Conservation (phyloP, 2,888 invertebrate species). For the Aplocera efformata region DNA sequence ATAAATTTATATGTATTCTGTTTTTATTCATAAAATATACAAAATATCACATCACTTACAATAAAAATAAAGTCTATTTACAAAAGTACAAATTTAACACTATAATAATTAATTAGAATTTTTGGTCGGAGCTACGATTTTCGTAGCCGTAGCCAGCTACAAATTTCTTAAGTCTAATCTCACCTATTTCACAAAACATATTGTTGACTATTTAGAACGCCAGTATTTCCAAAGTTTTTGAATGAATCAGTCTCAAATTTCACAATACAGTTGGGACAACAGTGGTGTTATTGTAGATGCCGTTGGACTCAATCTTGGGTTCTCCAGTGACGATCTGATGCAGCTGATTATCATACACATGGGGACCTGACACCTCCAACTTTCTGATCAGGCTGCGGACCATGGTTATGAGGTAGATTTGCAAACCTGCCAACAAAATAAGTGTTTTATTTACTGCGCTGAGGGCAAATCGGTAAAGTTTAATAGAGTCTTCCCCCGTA, state of each 20-base stretch:
- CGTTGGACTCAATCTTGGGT: conserved; percentile 39
- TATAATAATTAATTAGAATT: no score
- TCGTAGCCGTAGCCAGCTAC: no score
- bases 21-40: conserved; percentile 7
- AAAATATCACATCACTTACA: conserved; percentile 4
- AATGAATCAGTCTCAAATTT: conserved; percentile 5
- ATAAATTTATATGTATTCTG: neutral
- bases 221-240: no score
- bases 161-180: no score
- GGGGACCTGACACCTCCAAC: conserved; percentile 42
- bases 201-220: no score
- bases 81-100: neutral
- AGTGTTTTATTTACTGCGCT: no score
- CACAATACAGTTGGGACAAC: conserved; percentile 26
- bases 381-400: conserved; percentile 57
- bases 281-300: conserved; percentile 36
- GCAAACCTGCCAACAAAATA: conserved; percentile 42
- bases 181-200: no score
- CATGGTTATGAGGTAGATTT: conserved; percentile 53
- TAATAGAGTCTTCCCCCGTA: no score
- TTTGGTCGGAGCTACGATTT: no score
- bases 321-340: conserved; percentile 58
- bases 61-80: conserved; percentile 1
- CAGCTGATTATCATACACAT: conserved; percentile 55
- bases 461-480: no score